Evolutionary conservation across 37 sponge, comb jelly and placozoan species (phyloP).

Genomic region (Theonella swinhoei): DNA sequence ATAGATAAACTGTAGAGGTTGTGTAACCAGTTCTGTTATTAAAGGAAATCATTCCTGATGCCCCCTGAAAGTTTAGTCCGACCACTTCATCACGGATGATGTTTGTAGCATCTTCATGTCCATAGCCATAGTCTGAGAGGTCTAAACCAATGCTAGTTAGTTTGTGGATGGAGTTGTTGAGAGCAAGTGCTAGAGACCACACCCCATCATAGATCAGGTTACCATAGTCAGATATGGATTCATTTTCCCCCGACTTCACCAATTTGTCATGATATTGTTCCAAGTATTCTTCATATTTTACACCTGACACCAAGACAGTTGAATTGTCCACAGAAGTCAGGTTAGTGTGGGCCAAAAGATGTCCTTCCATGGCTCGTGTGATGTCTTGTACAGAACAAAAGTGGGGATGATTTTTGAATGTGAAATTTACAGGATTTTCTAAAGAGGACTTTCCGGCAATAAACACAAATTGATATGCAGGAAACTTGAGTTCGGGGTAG

Average conservation of each 20-base stretch:
- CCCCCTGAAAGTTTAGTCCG: constrained; percentile 25
- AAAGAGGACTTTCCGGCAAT: neutral
- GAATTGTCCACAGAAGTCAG: neutral
- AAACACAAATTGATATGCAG: neutral
- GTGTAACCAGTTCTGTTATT: constrained; percentile 1
- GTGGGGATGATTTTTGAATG: neutral
- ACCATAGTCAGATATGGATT: neutral
- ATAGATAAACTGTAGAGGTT: neutral
- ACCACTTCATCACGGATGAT: constrained; percentile 13
- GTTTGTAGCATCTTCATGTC: neutral
- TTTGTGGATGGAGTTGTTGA: constrained; percentile 14
- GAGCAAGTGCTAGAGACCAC: constrained; percentile 40
- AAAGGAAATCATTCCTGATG: constrained; percentile 29
- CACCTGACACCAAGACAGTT: neutral
- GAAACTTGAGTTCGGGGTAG: neutral
- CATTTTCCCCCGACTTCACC: no score
- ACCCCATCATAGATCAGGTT: constrained; percentile 22
- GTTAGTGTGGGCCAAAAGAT: neutral
- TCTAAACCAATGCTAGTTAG: neutral
- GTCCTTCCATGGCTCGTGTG: neutral
- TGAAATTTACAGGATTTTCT: constrained; percentile 2
- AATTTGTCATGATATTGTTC: neutral
- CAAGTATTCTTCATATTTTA: constrained; percentile 13
- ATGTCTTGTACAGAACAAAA: neutral
- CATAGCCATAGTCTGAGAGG: neutral